phyloP scores from a whole-genome alignment of 2,888 invertebrate species.

The Cynaeus angustus region DNA sequence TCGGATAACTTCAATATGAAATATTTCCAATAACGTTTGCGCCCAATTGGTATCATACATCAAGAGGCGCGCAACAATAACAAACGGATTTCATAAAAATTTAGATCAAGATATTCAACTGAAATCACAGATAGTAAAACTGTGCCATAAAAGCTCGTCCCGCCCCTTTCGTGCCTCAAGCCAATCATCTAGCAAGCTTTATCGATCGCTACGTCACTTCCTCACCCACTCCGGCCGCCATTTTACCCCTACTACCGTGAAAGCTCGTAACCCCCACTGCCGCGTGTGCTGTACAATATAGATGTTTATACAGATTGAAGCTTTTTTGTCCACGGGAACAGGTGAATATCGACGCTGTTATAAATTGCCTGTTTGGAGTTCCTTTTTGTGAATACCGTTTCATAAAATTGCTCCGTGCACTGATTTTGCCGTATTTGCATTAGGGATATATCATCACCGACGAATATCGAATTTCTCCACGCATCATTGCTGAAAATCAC shows the following conservation, averaged over 20 bases:
- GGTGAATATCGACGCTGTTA: slow-evolving; percentile 57
- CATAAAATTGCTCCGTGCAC: slow-evolving; percentile 38
- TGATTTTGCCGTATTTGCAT: slow-evolving; percentile 39
- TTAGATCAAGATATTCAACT: slow-evolving; percentile 52
- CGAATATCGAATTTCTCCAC: slow-evolving; percentile 11
- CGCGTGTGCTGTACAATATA: slow-evolving; percentile 52
- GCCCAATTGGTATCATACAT: slow-evolving; percentile 36
- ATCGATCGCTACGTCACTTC: slow-evolving; percentile 72
- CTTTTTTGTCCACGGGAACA: slow-evolving; percentile 56
- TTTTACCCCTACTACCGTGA: slow-evolving; percentile 66
- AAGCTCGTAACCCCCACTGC: slow-evolving; percentile 54
- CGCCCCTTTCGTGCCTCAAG: slow-evolving; percentile 64
- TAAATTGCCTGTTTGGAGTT: slow-evolving; percentile 46
- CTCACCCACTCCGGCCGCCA: slow-evolving; percentile 69
- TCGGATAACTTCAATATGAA: not conserved
- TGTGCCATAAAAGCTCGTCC: slow-evolving; percentile 64
- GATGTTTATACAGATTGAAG: slow-evolving; percentile 57
- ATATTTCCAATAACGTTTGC: slow-evolving; percentile 8
- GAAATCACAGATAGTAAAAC: slow-evolving; percentile 69
- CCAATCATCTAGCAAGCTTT: slow-evolving; percentile 69
- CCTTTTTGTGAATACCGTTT: slow-evolving; percentile 38
- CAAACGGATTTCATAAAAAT: slow-evolving; percentile 48
- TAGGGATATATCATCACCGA: slow-evolving; percentile 22
- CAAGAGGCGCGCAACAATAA: slow-evolving; percentile 40
- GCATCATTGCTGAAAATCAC: not conserved